Evolutionary conservation across 2,888 invertebrate species (phyloP).

Genomic region (Phymatocera aterrima): DNA sequence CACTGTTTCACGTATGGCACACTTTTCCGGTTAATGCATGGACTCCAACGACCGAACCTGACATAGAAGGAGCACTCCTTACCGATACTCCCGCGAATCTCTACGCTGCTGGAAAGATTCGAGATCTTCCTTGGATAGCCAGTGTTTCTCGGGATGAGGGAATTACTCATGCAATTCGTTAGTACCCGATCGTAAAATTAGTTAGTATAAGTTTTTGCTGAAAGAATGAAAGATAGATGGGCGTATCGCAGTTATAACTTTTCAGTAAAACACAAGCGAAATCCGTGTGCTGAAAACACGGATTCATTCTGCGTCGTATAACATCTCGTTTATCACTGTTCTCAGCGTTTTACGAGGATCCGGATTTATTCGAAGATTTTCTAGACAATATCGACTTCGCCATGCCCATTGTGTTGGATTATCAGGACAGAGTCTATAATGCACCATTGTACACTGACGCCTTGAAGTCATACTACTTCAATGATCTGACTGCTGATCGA

Average conservation of each 20-base stretch:
- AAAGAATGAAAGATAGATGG: not conserved
- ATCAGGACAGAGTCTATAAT: not conserved
- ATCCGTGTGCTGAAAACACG: not conserved
- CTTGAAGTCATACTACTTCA: slow-evolving; percentile 21
- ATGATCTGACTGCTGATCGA: not conserved
- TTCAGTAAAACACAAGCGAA: not conserved
- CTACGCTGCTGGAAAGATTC: not conserved
- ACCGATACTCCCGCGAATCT: not conserved
- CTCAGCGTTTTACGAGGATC: not conserved
- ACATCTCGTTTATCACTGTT: not conserved
- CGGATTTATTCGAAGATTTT: not conserved
- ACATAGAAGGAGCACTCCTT: not conserved
- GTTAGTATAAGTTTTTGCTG: not conserved
- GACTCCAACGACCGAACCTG: slow-evolving; percentile 46
- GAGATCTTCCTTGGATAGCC: not conserved
- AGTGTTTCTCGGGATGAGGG: not conserved
- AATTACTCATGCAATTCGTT: not conserved
- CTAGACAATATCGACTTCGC: not conserved
- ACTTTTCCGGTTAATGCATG: slow-evolving; percentile 44
- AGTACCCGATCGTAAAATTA: not conserved
- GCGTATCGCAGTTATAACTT: not conserved
- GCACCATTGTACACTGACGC: not conserved
- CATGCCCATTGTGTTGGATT: not conserved
- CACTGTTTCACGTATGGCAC: slow-evolving; percentile 40
- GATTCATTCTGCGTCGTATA: not conserved